Evolutionary conservation across 1,140 invertebrate genomes (phyloP).

Genomic region (Tetraneura akinire): DNA sequence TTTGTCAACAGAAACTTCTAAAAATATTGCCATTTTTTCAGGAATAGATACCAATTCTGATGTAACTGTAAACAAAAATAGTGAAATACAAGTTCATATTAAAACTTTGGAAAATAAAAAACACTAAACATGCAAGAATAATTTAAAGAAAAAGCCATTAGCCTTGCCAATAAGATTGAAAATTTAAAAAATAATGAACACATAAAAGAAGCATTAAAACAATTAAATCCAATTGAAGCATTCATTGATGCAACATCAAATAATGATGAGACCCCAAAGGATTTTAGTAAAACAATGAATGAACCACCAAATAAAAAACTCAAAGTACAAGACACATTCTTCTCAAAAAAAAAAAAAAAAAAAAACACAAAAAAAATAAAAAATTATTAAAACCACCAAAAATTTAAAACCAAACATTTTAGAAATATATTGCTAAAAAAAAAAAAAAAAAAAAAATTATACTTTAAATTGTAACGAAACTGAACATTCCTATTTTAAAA

Average conservation of each 20-base stretch:
- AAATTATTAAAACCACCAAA: too few species aligned
- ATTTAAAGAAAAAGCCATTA: not conserved
- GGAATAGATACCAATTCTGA: not conserved
- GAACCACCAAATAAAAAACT: too few species aligned
- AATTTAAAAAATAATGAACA: not conserved
- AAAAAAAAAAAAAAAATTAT: not conserved
- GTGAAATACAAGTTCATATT: not conserved
- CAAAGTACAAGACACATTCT: too few species aligned
- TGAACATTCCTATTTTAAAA: too few species aligned
- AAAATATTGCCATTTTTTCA: not conserved
- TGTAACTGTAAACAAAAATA: too few species aligned
- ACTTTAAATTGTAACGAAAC: too few species aligned
- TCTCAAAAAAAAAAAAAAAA: too few species aligned
- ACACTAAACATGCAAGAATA: not conserved
- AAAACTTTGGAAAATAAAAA: not conserved
- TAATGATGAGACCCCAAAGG: not conserved
- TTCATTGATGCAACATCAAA: slow-evolving; percentile 1
- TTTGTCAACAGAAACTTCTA: not conserved
- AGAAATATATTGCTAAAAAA: too few species aligned
- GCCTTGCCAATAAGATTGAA: not conserved
- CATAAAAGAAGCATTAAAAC: not conserved
- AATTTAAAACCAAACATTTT: too few species aligned
- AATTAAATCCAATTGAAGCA: not conserved
- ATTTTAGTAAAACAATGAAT: not conserved
- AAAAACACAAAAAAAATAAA: not conserved